These are phyloP conservation scores for Rapana venosa DNA, from an alignment of 2,888 invertebrate genomes.

Conservation along the genomic window DNA sequence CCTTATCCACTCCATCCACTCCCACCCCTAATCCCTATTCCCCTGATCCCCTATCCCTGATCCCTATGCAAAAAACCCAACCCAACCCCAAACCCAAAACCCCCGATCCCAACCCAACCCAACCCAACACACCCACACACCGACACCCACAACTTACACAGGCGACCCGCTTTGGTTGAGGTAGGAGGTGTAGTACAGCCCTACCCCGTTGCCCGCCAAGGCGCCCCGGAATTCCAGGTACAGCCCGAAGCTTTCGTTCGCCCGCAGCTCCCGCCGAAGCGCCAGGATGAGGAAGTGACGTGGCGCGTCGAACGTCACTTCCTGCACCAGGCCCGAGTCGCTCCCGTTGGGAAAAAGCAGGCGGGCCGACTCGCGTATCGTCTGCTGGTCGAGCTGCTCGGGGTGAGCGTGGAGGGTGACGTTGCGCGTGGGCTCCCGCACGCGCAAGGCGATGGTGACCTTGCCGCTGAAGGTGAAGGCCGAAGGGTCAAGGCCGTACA, in stretches of 20 bases:
- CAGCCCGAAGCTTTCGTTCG: slow-evolving; percentile 7
- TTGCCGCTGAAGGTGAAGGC: slow-evolving; percentile 45
- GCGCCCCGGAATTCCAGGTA: slow-evolving; percentile 13
- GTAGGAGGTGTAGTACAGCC: slow-evolving; percentile 43
- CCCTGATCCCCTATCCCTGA: no score
- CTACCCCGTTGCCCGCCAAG: slow-evolving; percentile 20
- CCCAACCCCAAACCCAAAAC: no score
- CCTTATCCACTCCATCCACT: no score
- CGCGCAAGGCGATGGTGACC: slow-evolving; percentile 42
- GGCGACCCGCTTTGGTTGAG: not conserved
- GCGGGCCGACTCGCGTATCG: not conserved
- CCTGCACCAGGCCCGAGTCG: not conserved
- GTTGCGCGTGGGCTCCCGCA: slow-evolving; percentile 28
- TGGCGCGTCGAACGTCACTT: slow-evolving; percentile 32
- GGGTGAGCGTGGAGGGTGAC: slow-evolving; percentile 49
- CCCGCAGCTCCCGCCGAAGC: slow-evolving; percentile 4
- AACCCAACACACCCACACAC: not conserved
- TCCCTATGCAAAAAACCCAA: no score
- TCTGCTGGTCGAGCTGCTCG: slow-evolving; percentile 38
- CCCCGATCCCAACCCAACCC: not conserved
- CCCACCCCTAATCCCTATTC: no score
- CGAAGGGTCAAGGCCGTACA: slow-evolving; percentile 57
- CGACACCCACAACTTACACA: slow-evolving; percentile 20
- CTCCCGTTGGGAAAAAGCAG: slow-evolving; percentile 7
- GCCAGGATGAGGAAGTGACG: slow-evolving; percentile 39